These are phyloP conservation scores for Phylloscopus whistleri DNA, from an alignment of 2,113 vertebrate species.

Conservation along the genomic window DNA sequence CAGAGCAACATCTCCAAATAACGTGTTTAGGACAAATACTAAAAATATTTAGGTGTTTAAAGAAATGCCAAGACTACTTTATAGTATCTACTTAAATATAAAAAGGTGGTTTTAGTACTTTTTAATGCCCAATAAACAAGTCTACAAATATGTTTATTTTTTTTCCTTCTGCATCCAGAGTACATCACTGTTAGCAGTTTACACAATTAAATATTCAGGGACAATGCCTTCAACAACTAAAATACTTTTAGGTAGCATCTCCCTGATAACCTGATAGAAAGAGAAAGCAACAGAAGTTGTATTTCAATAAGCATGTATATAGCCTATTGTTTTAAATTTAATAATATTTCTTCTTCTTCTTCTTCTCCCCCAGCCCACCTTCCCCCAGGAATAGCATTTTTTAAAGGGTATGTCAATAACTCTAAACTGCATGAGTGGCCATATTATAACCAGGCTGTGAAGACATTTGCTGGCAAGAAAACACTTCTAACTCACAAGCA, in stretches of 20 bases:
- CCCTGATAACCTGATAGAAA: not conserved
- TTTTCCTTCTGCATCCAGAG: not conserved
- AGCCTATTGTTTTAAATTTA: not conserved
- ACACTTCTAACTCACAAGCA: not conserved
- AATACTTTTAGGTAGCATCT: not conserved
- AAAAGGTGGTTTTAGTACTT: not conserved
- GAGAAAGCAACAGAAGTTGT: not conserved
- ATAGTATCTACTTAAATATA: not conserved
- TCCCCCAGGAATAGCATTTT: not conserved
- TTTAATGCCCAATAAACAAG: not conserved
- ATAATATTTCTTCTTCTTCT: not conserved
- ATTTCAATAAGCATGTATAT: not conserved
- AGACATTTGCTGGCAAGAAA: conserved; percentile 22
- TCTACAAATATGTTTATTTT: not conserved
- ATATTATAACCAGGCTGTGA: not conserved
- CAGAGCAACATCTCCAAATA: not conserved
- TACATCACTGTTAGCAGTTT: not conserved
- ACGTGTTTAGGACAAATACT: not conserved
- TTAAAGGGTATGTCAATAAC: not conserved
- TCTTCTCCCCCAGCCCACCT: accelerated
- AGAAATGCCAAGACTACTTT: not conserved
- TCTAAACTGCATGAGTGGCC: not conserved
- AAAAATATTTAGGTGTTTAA: not conserved
- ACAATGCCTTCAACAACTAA: not conserved
- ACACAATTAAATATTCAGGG: not conserved